Conservation (phyloP, 1,140 invertebrate species). For the Zaprionus vittiger region DNA sequence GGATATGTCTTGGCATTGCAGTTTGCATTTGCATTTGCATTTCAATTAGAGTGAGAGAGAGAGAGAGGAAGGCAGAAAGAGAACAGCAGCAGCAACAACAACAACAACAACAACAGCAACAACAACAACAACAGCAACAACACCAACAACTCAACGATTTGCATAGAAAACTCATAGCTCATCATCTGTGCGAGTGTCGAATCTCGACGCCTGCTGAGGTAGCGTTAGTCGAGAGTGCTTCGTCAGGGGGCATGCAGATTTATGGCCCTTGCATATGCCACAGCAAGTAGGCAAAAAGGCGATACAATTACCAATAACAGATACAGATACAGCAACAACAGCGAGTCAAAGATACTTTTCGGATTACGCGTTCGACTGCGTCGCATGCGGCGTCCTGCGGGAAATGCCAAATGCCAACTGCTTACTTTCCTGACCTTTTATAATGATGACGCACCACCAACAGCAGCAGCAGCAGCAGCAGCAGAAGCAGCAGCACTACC, state of each 20-base stretch:
- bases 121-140: slow-evolving; percentile 3
- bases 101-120: background rate
- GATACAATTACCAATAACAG: slow-evolving; percentile 65
- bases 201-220: slow-evolving; percentile 43
- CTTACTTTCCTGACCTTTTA: slow-evolving; percentile 74
- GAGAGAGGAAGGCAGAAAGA: no score
- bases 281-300: slow-evolving; percentile 31
- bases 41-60: slow-evolving; percentile 60
- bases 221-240: background rate
- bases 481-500: background rate
- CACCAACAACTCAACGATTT: slow-evolving; percentile 46
- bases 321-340: slow-evolving; percentile 37
- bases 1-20: slow-evolving; percentile 35
- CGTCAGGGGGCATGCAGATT: slow-evolving; percentile 42
- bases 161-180: slow-evolving; percentile 81
- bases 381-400: slow-evolving; percentile 57
- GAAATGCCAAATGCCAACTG: slow-evolving; percentile 68
- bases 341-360: slow-evolving; percentile 34
- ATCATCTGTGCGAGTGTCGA: slow-evolving; percentile 74
- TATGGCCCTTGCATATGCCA: slow-evolving; percentile 72
- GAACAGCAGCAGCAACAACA: slow-evolving; percentile 8
- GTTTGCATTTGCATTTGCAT: slow-evolving; percentile 63
- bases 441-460: slow-evolving; percentile 50
- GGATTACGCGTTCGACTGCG: background rate
- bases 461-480: no score